A percentile compares a stretch with the other conserved stretches of the same genome.
phyloP scores from a whole-genome alignment of 2,113 vertebrate genomes.

The Tyrannus savana region DNA sequence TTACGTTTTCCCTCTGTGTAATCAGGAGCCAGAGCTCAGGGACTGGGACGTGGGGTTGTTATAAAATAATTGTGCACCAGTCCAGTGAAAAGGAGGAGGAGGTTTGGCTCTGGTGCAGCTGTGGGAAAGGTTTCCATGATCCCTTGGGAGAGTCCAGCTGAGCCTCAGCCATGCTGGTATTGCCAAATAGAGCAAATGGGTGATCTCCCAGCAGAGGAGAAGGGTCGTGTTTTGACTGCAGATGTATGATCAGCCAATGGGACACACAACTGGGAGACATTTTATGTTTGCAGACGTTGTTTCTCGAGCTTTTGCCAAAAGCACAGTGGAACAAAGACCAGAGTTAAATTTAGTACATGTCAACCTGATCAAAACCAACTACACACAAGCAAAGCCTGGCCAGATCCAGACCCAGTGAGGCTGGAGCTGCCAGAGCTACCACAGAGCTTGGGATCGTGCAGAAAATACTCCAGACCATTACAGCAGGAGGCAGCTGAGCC shows the following conservation, averaged over 20 bases:
- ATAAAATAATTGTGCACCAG: background rate
- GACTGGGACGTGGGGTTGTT: background rate
- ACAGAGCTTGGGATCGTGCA: background rate
- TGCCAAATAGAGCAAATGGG: conserved; percentile 21
- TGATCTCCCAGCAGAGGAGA: background rate
- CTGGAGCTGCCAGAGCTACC: conserved; percentile 42
- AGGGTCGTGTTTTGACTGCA: background rate
- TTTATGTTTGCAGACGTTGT: background rate
- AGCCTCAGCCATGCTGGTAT: background rate
- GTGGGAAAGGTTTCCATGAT: background rate
- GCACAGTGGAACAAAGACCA: background rate
- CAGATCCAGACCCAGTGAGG: background rate
- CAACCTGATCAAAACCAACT: conserved; percentile 37
- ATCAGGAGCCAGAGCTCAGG: background rate
- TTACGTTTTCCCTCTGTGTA: accelerated
- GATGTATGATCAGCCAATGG: background rate
- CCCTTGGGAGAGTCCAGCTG: background rate
- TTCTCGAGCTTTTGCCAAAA: background rate
- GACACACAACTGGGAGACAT: background rate
- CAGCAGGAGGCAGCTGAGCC: background rate
- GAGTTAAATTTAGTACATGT: conserved; percentile 47
- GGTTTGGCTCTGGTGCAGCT: background rate
- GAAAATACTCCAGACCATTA: background rate
- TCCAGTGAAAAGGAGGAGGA: background rate
- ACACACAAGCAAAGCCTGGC: background rate